These are phyloP conservation scores for Melolontha melolontha DNA, from an alignment of 2,888 invertebrate genomes.

Conservation along the genomic window DNA sequence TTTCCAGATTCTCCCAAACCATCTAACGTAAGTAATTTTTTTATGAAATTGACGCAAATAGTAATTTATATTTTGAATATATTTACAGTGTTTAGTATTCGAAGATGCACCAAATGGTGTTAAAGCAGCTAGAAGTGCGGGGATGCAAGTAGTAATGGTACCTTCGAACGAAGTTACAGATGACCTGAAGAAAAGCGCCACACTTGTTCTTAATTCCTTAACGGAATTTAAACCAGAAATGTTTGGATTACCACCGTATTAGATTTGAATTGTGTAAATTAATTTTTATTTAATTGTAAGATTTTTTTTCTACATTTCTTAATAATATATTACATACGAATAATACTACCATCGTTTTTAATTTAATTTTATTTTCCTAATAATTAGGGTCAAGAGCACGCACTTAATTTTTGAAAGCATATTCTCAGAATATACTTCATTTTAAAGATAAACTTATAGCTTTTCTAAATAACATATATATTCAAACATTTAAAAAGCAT, in stretches of 20 bases:
- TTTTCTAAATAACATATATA: too few relatives aligned
- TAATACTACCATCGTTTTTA: too few relatives aligned
- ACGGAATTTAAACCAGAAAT: constrained; percentile 73
- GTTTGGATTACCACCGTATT: constrained; percentile 71
- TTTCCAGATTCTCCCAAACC: constrained; percentile 69
- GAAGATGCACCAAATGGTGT: constrained; percentile 78
- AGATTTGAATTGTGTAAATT: background rate
- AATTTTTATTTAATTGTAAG: constrained; percentile 10
- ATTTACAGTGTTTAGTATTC: constrained; percentile 70
- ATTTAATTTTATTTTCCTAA: too few relatives aligned
- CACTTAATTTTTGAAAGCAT: too few relatives aligned
- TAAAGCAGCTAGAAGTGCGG: constrained; percentile 69
- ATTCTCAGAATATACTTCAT: too few relatives aligned
- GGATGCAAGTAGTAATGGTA: constrained; percentile 74
- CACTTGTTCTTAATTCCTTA: constrained; percentile 68
- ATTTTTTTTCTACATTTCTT: too few relatives aligned
- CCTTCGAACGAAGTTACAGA: constrained; percentile 65
- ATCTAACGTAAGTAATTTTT: constrained; percentile 52
- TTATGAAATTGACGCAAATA: constrained; percentile 1
- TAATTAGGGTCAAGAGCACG: too few relatives aligned
- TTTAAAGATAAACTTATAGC: too few relatives aligned
- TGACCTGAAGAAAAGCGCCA: constrained; percentile 64
- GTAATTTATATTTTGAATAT: background rate
- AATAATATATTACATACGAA: too few relatives aligned
- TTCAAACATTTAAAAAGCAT: too few relatives aligned